Percentiles rank a stretch among this genome's conserved stretches.
Evolutionary conservation across 1,140 invertebrate genomes (phyloP).

Genomic region (Drosophila lowei): DNA sequence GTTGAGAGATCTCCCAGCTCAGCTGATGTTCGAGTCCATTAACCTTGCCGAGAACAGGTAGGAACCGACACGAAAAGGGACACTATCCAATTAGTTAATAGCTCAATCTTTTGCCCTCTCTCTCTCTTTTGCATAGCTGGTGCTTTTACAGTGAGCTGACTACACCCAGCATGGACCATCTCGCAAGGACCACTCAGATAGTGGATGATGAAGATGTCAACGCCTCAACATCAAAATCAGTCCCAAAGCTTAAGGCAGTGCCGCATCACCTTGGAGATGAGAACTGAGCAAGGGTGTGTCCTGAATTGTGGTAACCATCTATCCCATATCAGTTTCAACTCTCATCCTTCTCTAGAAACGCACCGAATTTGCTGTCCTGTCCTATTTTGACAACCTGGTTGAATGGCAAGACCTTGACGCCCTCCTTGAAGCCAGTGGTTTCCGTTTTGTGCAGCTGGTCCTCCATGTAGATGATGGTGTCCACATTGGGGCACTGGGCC

Average conservation of each 20-base stretch:
- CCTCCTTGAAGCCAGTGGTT: conserved; percentile 87
- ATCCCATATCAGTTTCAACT: no score
- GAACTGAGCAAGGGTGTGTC: no score
- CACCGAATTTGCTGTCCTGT: conserved; percentile 79
- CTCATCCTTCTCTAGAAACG: conserved; percentile 10
- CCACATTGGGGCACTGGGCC: conserved; percentile 87
- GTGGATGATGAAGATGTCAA: neutral
- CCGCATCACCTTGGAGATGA: no score
- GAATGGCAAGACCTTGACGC: conserved; percentile 87
- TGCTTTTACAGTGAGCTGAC: conserved; percentile 4
- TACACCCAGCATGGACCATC: neutral
- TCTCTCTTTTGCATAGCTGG: conserved; percentile 20
- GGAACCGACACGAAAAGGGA: neutral
- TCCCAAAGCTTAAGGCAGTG: no score
- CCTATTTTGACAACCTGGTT: conserved; percentile 84
- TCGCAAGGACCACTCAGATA: neutral
- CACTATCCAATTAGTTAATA: neutral
- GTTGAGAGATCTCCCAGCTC: no score
- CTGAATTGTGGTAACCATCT: no score
- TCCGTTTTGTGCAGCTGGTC: conserved; percentile 90
- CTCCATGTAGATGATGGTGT: conserved; percentile 94
- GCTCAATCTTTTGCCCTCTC: neutral
- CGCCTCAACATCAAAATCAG: no score
- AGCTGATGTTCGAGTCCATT: no score
- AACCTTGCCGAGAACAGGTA: conserved; percentile 3